These are phyloP conservation scores for Paragorgia papillata DNA, from an alignment of 92 coral and sea anemone species.

Conservation along the genomic window DNA sequence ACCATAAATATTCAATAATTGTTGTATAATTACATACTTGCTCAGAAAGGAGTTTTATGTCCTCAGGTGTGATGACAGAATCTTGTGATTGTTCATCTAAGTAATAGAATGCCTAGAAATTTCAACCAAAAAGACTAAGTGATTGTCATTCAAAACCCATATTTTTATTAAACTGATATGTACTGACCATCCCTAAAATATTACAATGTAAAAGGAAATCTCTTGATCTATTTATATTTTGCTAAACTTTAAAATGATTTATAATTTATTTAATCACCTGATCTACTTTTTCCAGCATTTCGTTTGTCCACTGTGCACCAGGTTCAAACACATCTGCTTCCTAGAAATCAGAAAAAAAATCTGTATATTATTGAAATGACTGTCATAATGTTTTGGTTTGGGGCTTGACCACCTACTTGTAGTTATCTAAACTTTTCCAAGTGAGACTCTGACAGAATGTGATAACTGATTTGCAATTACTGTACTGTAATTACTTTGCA, in stretches of 20 bases:
- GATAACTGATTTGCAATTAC: too few species aligned
- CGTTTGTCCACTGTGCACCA: constrained; percentile 23
- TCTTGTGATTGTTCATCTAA: constrained; percentile 19
- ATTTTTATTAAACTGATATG: not conserved
- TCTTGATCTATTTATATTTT: too few species aligned
- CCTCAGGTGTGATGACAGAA: constrained; percentile 22
- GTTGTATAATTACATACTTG: constrained; percentile 15
- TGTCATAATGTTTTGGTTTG: too few species aligned
- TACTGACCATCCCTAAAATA: too few species aligned
- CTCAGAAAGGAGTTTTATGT: not conserved
- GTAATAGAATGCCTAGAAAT: constrained; percentile 13
- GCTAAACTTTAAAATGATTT: too few species aligned
- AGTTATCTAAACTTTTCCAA: too few species aligned
- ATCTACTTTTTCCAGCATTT: constrained; percentile 27
- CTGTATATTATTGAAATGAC: too few species aligned
- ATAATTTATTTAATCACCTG: not conserved
- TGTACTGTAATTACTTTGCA: too few species aligned
- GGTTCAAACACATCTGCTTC: constrained; percentile 24
- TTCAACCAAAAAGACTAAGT: not conserved
- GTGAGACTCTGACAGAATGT: too few species aligned
- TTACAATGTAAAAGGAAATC: too few species aligned
- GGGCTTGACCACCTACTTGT: too few species aligned
- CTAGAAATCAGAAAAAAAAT: not conserved
- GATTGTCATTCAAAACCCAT: not conserved
- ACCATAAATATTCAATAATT: too few species aligned